These are phyloP conservation scores for Drosophila sp. DNA, from an alignment of 1,140 invertebrate genomes.

Conservation along the genomic window DNA sequence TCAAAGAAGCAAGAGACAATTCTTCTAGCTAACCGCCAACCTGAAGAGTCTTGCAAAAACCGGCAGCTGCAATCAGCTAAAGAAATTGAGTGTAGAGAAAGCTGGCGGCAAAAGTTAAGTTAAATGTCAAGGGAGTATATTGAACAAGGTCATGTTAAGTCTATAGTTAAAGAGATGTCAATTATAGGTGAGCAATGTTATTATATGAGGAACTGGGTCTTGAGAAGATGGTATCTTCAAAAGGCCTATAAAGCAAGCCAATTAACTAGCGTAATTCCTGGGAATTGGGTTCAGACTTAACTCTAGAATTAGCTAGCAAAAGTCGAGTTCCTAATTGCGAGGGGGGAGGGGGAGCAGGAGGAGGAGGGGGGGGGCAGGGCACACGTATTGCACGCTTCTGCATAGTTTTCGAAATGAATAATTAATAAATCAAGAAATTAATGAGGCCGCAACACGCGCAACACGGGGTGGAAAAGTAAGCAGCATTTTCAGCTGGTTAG, in stretches of 20 bases:
- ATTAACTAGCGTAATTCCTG: constrained; percentile 25
- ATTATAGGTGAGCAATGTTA: background rate
- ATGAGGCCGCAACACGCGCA: constrained; percentile 75
- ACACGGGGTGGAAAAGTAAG: constrained; percentile 5
- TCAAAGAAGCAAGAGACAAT: background rate
- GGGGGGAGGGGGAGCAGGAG: background rate
- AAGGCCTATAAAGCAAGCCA: constrained; percentile 10
- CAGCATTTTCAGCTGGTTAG: no score
- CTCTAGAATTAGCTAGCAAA: constrained; percentile 10
- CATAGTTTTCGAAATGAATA: constrained; percentile 63
- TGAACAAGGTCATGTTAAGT: background rate
- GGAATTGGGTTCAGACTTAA: constrained; percentile 2
- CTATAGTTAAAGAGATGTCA: background rate
- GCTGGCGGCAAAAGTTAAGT: background rate
- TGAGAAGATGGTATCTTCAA: background rate
- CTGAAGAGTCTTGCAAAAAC: no score
- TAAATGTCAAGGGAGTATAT: background rate
- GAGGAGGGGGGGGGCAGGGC: background rate
- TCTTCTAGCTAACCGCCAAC: background rate
- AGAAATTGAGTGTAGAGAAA: background rate
- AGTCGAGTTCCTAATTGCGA: constrained; percentile 20
- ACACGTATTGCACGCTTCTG: constrained; percentile 35
- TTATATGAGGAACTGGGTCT: constrained; percentile 8
- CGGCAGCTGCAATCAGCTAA: background rate
- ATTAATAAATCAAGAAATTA: constrained; percentile 81